A percentile compares a stretch with the other conserved stretches of the same genome.
These are phyloP conservation scores for Thomomys bottae DNA, from an alignment of 2,113 vertebrate genomes.

Conservation along the genomic window DNA sequence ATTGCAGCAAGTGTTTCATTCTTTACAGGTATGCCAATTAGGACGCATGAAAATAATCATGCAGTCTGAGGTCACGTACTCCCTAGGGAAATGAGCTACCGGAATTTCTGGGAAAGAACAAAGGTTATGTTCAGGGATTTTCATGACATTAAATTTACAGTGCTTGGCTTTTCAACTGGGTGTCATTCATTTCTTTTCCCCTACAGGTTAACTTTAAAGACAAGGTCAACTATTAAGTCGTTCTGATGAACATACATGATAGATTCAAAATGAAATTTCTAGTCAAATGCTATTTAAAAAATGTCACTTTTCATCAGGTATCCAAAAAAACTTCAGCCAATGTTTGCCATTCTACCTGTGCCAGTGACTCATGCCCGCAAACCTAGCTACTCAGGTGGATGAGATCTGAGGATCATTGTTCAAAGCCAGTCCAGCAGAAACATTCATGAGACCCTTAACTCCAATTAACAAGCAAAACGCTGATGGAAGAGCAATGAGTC, in stretches of 20 bases:
- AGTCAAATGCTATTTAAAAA: conserved; percentile 31
- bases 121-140: neutral
- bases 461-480: too few relatives aligned
- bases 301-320: conserved; percentile 48
- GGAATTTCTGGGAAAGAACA: neutral
- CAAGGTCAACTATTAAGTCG: conserved; percentile 18
- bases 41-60: conserved; percentile 21
- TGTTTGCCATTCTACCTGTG: neutral
- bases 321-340: neutral
- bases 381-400: too few relatives aligned
- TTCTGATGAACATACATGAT: neutral
- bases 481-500: too few relatives aligned
- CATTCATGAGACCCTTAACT: too few relatives aligned
- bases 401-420: too few relatives aligned
- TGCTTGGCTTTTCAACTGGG: conserved; percentile 41
- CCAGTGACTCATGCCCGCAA: too few relatives aligned
- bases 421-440: too few relatives aligned
- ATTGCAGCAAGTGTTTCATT: neutral
- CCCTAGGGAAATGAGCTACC: neutral
- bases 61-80: neutral
- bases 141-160: neutral
- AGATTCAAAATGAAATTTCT: conserved; percentile 8
- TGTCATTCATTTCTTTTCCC: conserved; percentile 28
- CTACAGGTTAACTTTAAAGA: conserved; percentile 49
- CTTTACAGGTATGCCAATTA: neutral